phyloP scores from a whole-genome alignment of 35 echinoderm and acorn worm species.

The Stichopus chloronotus region DNA sequence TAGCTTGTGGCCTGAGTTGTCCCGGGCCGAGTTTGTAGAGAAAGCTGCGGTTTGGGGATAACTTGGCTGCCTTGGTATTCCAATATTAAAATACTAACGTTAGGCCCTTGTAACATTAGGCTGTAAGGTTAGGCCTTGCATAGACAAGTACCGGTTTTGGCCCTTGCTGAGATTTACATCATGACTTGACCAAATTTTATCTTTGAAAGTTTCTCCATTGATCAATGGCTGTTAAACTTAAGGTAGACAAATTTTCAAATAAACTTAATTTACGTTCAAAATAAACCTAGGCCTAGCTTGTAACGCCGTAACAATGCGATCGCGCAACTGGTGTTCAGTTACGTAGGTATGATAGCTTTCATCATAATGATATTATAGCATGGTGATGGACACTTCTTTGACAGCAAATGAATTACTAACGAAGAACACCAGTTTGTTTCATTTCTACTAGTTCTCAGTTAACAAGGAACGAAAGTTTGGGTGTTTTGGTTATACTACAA shows the following conservation, averaged over 20 bases:
- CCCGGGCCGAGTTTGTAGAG: not conserved
- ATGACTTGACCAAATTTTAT: not conserved
- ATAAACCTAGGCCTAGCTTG: not conserved
- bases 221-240: not conserved
- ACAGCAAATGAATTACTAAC: not conserved
- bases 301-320: not conserved
- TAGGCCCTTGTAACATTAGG: not conserved
- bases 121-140: not conserved
- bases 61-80: not conserved
- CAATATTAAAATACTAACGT: not conserved
- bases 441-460: not conserved
- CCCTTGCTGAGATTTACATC: not conserved
- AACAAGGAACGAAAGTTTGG: not conserved
- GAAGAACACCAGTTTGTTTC: not conserved
- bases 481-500: not conserved
- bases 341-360: not conserved
- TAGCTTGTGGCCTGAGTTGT: too few relatives aligned
- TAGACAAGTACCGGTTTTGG: not conserved
- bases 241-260: not conserved
- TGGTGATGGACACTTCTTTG: not conserved
- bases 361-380: not conserved
- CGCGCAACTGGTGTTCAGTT: conserved; percentile 40
- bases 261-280: not conserved
- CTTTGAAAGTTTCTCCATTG: not conserved
- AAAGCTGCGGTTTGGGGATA: not conserved